These are phyloP conservation scores for Sinonovacula constricta DNA, from an alignment of 1,140 invertebrate genomes.

Conservation along the genomic window DNA sequence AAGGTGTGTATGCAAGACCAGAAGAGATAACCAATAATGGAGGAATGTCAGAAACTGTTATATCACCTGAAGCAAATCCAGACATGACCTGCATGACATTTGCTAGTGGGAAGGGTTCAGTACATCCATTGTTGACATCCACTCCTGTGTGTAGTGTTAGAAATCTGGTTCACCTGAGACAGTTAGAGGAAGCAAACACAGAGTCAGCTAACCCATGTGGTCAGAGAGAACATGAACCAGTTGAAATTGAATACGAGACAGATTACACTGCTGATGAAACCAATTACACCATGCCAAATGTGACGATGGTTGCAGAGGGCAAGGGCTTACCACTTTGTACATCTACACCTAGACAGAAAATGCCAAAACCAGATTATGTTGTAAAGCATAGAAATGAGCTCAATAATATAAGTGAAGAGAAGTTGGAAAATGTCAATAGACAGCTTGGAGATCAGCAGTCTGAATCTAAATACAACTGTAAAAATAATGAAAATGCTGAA, in stretches of 20 bases:
- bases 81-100: not conserved
- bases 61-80: not conserved
- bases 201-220: not conserved
- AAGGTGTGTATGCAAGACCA: too few relatives aligned
- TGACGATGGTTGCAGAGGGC: not conserved
- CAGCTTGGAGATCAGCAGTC: not conserved
- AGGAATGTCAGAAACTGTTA: not conserved
- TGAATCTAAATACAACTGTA: not conserved
- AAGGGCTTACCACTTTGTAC: not conserved
- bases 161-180: not conserved
- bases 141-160: not conserved
- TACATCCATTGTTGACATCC: not conserved
- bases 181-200: not conserved
- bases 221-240: not conserved
- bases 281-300: not conserved
- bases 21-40: not conserved
- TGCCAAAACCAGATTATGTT: not conserved
- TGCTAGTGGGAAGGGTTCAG: not conserved
- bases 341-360: too few relatives aligned
- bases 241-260: conserved; percentile 5
- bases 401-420: too few relatives aligned
- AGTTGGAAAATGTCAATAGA: not conserved
- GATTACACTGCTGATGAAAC: not conserved
- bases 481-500: not conserved
- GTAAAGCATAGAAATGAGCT: not conserved